These are phyloP conservation scores for Hippopotamyrus pictus DNA, from an alignment of 2,797 vertebrate genomes.

Conservation along the genomic window DNA sequence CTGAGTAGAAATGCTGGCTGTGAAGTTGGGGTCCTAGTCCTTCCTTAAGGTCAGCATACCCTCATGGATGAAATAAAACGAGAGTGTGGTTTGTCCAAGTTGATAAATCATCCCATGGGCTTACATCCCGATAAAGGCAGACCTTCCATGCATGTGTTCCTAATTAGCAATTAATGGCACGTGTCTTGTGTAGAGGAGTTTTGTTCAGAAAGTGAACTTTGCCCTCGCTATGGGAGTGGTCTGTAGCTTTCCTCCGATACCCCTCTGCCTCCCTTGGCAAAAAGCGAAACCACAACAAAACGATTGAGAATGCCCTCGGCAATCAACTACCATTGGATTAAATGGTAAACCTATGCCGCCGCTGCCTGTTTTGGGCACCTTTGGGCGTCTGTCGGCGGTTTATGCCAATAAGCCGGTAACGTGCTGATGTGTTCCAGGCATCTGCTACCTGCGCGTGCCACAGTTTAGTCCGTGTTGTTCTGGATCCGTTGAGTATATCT, in stretches of 20 bases:
- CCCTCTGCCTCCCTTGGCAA: background rate
- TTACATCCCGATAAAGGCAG: background rate
- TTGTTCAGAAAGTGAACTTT: slow-evolving; percentile 3
- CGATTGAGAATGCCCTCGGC: background rate
- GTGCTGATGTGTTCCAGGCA: background rate
- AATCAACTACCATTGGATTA: background rate
- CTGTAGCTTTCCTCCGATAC: background rate
- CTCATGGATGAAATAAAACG: background rate
- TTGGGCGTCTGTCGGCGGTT: background rate
- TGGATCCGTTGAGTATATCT: background rate
- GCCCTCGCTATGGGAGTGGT: background rate
- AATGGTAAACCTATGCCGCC: background rate
- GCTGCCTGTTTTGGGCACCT: background rate
- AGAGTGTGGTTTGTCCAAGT: background rate
- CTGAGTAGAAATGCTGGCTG: background rate
- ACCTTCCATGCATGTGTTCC: slow-evolving; percentile 14
- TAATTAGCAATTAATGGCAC: slow-evolving; percentile 28
- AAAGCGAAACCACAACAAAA: background rate
- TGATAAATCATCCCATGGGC: background rate
- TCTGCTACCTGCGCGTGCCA: background rate
- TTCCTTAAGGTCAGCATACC: background rate
- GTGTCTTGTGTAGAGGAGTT: slow-evolving; percentile 26
- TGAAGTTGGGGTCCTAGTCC: background rate
- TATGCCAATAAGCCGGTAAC: background rate
- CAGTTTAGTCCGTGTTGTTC: background rate